These are phyloP conservation scores for Brachionus paranguensis DNA, from an alignment of 1,140 invertebrate species.

Conservation along the genomic window DNA sequence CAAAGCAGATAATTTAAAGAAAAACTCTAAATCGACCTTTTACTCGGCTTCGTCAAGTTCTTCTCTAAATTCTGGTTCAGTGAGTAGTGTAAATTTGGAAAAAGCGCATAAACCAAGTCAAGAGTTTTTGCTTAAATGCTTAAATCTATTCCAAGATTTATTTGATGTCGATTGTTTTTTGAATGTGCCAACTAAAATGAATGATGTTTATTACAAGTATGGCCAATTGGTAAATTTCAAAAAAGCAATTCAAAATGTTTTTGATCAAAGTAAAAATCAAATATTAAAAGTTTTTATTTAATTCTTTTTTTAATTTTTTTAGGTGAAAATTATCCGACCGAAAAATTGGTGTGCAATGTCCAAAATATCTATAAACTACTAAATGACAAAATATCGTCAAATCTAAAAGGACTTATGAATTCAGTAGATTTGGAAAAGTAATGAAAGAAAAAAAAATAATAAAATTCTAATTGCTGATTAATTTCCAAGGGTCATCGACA, in stretches of 20 bases:
- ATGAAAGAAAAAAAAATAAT: background rate
- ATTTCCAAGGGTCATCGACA: background rate
- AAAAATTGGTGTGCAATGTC: slow-evolving; percentile 5
- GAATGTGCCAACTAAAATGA: slow-evolving; percentile 32
- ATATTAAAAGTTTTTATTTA: background rate
- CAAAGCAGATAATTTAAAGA: background rate
- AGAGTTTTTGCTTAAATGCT: slow-evolving; percentile 10
- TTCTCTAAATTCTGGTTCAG: background rate
- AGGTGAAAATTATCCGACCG: background rate
- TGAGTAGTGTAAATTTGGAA: background rate
- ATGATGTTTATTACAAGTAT: slow-evolving; percentile 37
- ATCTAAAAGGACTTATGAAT: background rate
- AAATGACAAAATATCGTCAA: background rate
- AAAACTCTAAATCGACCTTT: background rate
- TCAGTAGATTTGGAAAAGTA: background rate
- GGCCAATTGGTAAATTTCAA: slow-evolving; percentile 34
- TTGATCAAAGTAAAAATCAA: background rate
- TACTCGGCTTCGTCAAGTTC: background rate
- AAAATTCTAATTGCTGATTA: background rate
- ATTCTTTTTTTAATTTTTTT: background rate
- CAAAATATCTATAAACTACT: slow-evolving; percentile 22
- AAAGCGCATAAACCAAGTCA: slow-evolving; percentile 2
- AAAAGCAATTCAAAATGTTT: slow-evolving; percentile 24
- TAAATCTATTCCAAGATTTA: slow-evolving; percentile 27
- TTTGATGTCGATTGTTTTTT: slow-evolving; percentile 37